A percentile compares a stretch with the other conserved stretches of the same genome.
Evolutionary conservation across 2,113 vertebrate species (phyloP).

Genomic region (Sphaerodactylus townsendi): DNA sequence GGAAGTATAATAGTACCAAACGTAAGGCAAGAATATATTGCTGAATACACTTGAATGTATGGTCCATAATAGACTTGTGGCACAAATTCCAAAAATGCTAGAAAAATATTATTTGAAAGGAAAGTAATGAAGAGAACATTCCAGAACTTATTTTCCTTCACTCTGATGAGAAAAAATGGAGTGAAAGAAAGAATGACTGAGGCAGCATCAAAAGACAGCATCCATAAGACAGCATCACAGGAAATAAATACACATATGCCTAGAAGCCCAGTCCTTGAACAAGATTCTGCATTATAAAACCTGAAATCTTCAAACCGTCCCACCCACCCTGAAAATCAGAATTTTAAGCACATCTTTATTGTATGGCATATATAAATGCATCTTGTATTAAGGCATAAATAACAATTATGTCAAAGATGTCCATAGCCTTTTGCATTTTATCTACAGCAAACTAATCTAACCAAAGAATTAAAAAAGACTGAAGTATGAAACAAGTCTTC

Average conservation of each 20-base stretch:
- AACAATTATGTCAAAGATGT: no score
- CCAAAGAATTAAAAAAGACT: no score
- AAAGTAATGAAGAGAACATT: neutral
- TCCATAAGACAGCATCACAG: constrained; percentile 6
- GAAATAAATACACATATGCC: constrained; percentile 16
- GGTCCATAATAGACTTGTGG: neutral
- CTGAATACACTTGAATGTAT: constrained; percentile 47
- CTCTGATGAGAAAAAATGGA: constrained; percentile 28
- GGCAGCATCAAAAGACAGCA: neutral
- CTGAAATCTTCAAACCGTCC: no score
- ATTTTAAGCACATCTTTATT: no score
- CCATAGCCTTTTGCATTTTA: no score
- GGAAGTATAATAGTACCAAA: constrained; percentile 41
- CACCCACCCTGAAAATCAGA: no score
- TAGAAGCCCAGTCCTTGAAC: constrained; percentile 19
- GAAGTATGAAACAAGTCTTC: no score
- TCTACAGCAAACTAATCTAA: no score
- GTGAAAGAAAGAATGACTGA: constrained; percentile 8
- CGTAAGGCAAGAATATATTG: constrained; percentile 41
- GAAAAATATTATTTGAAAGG: neutral
- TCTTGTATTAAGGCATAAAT: no score
- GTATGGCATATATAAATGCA: no score
- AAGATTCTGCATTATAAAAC: neutral
- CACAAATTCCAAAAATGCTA: constrained; percentile 9
- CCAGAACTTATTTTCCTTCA: constrained; percentile 6